Conservation (phyloP, 2,888 invertebrate species). For the Taphrorychus bicolor region DNA sequence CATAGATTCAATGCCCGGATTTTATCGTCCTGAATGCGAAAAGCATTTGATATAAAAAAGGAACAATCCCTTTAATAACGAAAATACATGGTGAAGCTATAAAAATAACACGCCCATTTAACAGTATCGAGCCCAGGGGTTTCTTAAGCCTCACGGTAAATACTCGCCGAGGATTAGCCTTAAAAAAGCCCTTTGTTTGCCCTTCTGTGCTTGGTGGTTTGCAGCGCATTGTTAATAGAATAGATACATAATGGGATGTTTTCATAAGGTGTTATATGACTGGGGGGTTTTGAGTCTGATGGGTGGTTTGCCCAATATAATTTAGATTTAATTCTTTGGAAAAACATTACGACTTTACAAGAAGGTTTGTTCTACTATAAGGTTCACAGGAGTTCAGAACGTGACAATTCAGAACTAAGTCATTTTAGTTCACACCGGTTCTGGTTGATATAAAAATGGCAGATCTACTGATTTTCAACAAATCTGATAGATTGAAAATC, state of each 20-base stretch:
- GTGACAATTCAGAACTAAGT: too few relatives aligned
- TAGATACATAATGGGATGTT: constrained; percentile 56
- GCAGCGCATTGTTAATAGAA: constrained; percentile 54
- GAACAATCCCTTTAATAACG: constrained; percentile 30
- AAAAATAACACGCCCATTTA: constrained; percentile 42
- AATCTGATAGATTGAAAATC: too few relatives aligned
- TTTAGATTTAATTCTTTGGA: constrained; percentile 36
- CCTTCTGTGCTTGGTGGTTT: constrained; percentile 47
- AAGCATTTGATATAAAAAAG: constrained; percentile 15
- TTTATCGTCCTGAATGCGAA: neutral
- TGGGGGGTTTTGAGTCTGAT: constrained; percentile 37
- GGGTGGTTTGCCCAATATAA: constrained; percentile 24
- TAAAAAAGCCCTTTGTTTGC: constrained; percentile 38
- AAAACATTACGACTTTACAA: constrained; percentile 33
- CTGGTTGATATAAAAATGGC: too few relatives aligned
- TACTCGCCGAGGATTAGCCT: constrained; percentile 29
- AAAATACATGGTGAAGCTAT: constrained; percentile 35
- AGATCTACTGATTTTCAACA: too few relatives aligned
- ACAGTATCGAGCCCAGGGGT: constrained; percentile 21
- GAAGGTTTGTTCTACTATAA: too few relatives aligned
- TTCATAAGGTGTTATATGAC: constrained; percentile 55
- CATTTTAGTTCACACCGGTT: too few relatives aligned
- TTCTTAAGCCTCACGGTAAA: constrained; percentile 33
- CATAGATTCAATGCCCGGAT: constrained; percentile 1
- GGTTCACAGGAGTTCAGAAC: too few relatives aligned